A percentile compares a stretch with the other conserved stretches of the same genome.
phyloP scores from a whole-genome alignment of 2,888 invertebrate species.

The Ichneumoninae sp. region DNA sequence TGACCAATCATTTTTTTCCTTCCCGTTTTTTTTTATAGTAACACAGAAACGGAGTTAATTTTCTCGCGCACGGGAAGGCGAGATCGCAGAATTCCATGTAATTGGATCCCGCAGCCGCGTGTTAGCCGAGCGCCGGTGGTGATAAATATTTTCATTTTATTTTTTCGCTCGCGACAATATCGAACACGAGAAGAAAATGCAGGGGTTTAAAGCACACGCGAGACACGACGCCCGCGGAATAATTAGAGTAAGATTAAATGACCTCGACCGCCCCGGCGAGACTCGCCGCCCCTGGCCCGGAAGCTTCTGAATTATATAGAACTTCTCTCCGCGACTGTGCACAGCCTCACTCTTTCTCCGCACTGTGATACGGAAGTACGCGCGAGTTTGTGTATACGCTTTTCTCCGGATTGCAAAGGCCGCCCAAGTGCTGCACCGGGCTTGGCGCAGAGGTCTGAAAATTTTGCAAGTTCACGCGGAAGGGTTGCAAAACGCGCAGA shows the following conservation, averaged over 20 bases:
- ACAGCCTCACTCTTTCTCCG: not conserved
- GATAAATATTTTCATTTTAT: conserved; percentile 17
- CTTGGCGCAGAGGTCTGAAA: conserved; percentile 26
- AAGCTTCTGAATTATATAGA: conserved; percentile 31
- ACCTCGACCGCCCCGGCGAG: conserved; percentile 36
- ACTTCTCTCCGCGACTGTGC: conserved; percentile 10
- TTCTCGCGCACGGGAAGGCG: not conserved
- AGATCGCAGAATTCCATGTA: conserved; percentile 18
- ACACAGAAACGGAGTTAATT: not conserved
- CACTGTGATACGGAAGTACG: conserved; percentile 4
- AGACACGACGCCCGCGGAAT: conserved; percentile 47
- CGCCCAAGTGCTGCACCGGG: not conserved
- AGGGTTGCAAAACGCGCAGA: conserved; percentile 4
- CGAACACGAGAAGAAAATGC: conserved; percentile 13
- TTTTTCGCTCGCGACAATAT: conserved; percentile 25
- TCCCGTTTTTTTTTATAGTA: not conserved
- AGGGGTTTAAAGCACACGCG: conserved; percentile 27
- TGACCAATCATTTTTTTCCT: not conserved
- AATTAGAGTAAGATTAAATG: conserved; percentile 61
- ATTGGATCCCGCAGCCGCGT: conserved; percentile 18
- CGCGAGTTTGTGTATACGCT: not conserved
- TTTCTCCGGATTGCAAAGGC: conserved; percentile 16
- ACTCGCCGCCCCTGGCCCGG: conserved; percentile 8
- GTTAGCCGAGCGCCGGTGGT: conserved; percentile 7
- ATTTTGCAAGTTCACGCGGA: conserved; percentile 45